phyloP scores from a whole-genome alignment of 2,888 invertebrate species.

The Sialis fuliginosa region DNA sequence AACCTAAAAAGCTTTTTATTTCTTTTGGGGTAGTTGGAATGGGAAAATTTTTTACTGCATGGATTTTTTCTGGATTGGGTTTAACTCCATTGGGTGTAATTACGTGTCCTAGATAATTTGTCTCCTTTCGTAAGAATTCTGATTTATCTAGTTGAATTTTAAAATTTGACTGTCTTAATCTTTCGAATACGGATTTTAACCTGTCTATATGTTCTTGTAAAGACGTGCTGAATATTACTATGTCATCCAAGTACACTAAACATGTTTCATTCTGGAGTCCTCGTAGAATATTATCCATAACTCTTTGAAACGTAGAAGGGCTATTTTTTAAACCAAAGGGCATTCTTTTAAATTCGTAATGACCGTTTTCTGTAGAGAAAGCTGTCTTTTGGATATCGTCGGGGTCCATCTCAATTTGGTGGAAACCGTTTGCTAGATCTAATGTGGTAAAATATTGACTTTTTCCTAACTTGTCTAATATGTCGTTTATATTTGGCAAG shows the following conservation, averaged over 20 bases:
- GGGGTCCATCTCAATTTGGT: slow-evolving; percentile 2
- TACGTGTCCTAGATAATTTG: slow-evolving; percentile 1
- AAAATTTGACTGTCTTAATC: slow-evolving; percentile 5
- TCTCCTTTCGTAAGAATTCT: neutral
- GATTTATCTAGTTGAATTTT: neutral
- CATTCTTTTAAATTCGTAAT: slow-evolving; percentile 17
- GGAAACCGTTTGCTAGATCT: neutral
- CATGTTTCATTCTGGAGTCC: slow-evolving; percentile 12
- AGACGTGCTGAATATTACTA: slow-evolving; percentile 12
- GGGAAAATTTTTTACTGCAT: neutral
- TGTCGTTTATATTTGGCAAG: neutral
- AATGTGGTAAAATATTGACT: neutral
- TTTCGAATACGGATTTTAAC: slow-evolving; percentile 10
- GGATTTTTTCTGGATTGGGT: neutral
- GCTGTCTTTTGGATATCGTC: slow-evolving; percentile 14
- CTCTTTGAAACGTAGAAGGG: slow-evolving; percentile 15
- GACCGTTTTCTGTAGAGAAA: slow-evolving; percentile 13
- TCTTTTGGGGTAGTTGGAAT: neutral
- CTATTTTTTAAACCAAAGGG: slow-evolving; percentile 16
- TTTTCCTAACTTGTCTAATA: neutral
- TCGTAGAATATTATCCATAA: slow-evolving; percentile 15
- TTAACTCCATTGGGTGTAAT: neutral
- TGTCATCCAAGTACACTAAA: slow-evolving; percentile 14
- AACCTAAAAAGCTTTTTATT: neutral
- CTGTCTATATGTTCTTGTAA: slow-evolving; percentile 13